These are phyloP conservation scores for Sphaerophoria rueppellii DNA, from an alignment of 2,888 invertebrate species.

Conservation along the genomic window DNA sequence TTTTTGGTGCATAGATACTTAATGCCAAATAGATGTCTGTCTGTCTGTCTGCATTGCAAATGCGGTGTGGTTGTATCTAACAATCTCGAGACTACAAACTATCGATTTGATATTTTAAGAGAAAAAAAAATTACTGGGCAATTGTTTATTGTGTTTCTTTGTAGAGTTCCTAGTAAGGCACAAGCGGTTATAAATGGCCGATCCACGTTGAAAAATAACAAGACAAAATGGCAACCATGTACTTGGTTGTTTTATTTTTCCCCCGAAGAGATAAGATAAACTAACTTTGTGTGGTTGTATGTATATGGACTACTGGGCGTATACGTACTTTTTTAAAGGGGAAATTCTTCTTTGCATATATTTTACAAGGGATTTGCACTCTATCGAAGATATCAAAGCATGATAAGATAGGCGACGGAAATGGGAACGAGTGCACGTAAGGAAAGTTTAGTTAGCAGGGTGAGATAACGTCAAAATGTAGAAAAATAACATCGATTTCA, in stretches of 20 bases:
- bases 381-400: background rate
- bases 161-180: constrained; percentile 24
- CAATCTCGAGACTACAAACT: constrained; percentile 20
- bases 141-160: constrained; percentile 51
- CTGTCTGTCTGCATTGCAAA: constrained; percentile 7
- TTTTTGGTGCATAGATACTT: background rate
- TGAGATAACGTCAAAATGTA: too few species aligned
- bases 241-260: constrained; percentile 12
- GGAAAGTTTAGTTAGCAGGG: too few species aligned
- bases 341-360: constrained; percentile 1
- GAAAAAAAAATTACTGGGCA: constrained; percentile 48
- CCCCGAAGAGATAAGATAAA: constrained; percentile 38
- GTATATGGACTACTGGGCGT: constrained; percentile 31
- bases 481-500: too few species aligned
- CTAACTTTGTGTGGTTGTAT: background rate
- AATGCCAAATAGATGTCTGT: background rate
- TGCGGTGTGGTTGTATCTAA: constrained; percentile 9
- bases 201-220: background rate
- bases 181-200: constrained; percentile 41
- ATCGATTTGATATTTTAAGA: constrained; percentile 43
- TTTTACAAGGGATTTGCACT: constrained; percentile 8
- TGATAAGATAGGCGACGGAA: too few species aligned
- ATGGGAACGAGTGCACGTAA: too few species aligned
- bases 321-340: constrained; percentile 46
- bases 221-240: constrained; percentile 1